Conservation (phyloP, 92 coral and sea anemone species). For the Scolanthus callimorphus region DNA sequence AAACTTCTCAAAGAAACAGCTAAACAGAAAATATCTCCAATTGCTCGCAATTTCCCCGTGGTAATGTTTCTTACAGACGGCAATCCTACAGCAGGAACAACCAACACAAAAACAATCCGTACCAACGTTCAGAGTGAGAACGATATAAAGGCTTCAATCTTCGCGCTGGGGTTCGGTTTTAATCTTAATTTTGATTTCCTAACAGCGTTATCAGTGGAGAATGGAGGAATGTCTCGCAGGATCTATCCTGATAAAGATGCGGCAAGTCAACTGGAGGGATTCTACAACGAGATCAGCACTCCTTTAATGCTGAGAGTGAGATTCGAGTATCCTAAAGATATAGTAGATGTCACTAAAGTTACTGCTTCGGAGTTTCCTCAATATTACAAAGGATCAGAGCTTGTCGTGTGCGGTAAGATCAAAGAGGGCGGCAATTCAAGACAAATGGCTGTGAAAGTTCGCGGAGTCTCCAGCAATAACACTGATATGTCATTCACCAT, state of each 20-base stretch:
- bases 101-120: no score
- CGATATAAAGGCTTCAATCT: constrained; percentile 24
- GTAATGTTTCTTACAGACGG: constrained; percentile 49
- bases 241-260: constrained; percentile 46
- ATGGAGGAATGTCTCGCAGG: constrained; percentile 34
- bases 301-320: constrained; percentile 25
- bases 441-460: constrained; percentile 11
- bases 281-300: constrained; percentile 39
- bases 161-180: constrained; percentile 42
- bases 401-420: constrained; percentile 44
- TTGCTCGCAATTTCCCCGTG: constrained; percentile 20
- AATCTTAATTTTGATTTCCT: constrained; percentile 36
- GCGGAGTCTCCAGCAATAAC: constrained; percentile 4
- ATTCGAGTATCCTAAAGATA: constrained; percentile 30
- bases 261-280: constrained; percentile 36
- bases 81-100: no score
- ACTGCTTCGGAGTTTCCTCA: constrained; percentile 24
- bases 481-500: constrained; percentile 24
- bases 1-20: constrained; percentile 1
- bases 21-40: background rate
- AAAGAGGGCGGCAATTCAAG: constrained; percentile 15
- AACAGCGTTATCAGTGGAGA: constrained; percentile 25
- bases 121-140: no score
- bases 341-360: constrained; percentile 13
- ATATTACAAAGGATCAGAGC: constrained; percentile 45